phyloP scores from a whole-genome alignment of 2,888 invertebrate genomes.

The Nebria brevicollis region DNA sequence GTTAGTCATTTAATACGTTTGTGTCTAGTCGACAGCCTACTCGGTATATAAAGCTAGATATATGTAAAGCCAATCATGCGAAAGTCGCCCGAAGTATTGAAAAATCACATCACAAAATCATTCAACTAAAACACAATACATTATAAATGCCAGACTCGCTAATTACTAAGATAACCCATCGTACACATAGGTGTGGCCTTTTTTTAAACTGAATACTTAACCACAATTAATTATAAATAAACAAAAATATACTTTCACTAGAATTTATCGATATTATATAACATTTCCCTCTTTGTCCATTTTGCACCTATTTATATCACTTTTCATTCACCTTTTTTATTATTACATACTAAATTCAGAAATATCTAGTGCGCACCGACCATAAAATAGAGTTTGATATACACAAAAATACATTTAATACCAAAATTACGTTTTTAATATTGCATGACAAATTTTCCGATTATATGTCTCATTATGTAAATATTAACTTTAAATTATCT shows the following conservation, averaged over 20 bases:
- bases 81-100: not conserved
- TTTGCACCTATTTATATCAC: not conserved
- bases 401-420: no score
- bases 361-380: no score
- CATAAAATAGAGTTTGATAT: no score
- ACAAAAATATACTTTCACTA: not conserved
- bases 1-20: conserved; percentile 5
- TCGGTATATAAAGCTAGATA: not conserved
- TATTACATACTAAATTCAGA: no score
- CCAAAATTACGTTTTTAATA: no score
- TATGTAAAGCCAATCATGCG: conserved; percentile 6
- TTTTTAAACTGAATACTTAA: not conserved
- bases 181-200: not conserved
- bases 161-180: not conserved
- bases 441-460: no score
- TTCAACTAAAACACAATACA: conserved; percentile 21
- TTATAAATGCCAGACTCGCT: conserved; percentile 10
- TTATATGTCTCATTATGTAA: no score
- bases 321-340: no score
- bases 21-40: conserved; percentile 1
- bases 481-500: no score
- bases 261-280: not conserved
- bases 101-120: conserved; percentile 7
- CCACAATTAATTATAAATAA: not conserved
- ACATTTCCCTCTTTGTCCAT: not conserved